phyloP scores from a whole-genome alignment of 1,140 invertebrate genomes.

The Euglossa dilemma region DNA sequence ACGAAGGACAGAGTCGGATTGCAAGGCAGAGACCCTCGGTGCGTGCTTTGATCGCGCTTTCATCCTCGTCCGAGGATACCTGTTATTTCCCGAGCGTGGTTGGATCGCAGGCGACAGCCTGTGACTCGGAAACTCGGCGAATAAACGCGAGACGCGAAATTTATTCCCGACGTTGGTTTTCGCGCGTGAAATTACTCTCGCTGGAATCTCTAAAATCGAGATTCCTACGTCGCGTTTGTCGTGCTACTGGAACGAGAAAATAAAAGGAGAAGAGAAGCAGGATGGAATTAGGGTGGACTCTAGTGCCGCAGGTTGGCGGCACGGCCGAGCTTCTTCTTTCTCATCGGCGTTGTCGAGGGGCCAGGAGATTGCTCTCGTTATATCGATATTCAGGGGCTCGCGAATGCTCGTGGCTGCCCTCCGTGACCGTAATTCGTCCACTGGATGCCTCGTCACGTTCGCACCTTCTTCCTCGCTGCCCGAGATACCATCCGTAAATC shows the following conservation, averaged over 20 bases:
- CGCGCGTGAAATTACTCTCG: not conserved
- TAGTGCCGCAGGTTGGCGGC: not conserved
- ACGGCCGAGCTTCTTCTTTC: conserved; percentile 19
- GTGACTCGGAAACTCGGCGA: fast-evolving
- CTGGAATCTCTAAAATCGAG: too few species aligned
- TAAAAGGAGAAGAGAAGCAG: conserved; percentile 21
- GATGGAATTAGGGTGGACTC: conserved; percentile 44
- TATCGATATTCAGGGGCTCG: conserved; percentile 34
- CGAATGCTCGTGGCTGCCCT: conserved; percentile 12
- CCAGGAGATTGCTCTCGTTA: conserved; percentile 4
- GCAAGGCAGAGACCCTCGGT: too few species aligned
- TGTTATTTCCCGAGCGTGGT: not conserved
- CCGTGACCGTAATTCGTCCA: conserved; percentile 48
- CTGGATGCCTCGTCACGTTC: conserved; percentile 59
- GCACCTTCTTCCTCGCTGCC: not conserved
- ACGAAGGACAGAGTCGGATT: too few species aligned
- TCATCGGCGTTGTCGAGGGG: not conserved
- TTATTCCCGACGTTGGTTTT: not conserved
- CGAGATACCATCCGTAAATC: conserved; percentile 4
- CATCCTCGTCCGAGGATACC: not conserved
- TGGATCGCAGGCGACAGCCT: fast-evolving
- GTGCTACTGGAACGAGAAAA: not conserved
- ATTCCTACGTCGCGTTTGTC: not conserved
- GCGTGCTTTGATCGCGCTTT: too few species aligned
- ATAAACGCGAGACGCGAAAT: not conserved